Percentiles rank a stretch among this genome's conserved stretches.
Evolutionary conservation across 2,113 vertebrate genomes (phyloP).

Genomic region (Anthoscopus minutus): DNA sequence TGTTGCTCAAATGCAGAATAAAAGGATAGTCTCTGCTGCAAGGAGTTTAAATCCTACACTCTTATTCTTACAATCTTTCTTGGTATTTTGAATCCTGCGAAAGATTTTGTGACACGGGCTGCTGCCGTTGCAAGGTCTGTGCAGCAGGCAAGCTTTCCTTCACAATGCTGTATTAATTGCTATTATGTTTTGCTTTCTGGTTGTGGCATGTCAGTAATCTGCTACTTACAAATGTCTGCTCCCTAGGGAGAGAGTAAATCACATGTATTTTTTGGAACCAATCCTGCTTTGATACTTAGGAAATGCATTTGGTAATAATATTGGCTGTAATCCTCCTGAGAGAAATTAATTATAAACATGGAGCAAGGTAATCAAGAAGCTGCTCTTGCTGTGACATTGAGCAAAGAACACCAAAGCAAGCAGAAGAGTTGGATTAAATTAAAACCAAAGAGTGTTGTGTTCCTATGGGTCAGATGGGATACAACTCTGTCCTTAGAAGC

Average conservation of each 20-base stretch:
- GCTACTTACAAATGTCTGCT: conserved; percentile 45
- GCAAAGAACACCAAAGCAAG: conserved; percentile 1
- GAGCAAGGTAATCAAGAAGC: conserved; percentile 31
- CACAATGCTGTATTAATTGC: conserved; percentile 16
- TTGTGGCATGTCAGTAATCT: conserved; percentile 40
- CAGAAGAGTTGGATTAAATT: neutral
- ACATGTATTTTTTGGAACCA: conserved; percentile 21
- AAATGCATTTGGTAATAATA: conserved; percentile 49
- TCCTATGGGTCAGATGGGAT: neutral
- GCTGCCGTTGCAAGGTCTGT: neutral
- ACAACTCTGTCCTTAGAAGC: neutral
- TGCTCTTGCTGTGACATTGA: conserved; percentile 43
- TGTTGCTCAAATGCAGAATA: neutral
- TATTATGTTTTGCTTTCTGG: conserved; percentile 55
- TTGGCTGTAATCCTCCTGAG: conserved; percentile 34
- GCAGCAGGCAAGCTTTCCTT: neutral
- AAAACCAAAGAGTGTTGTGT: accelerated
- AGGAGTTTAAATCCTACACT: neutral
- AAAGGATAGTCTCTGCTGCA: neutral
- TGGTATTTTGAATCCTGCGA: neutral
- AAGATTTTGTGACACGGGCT: neutral
- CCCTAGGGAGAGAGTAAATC: conserved; percentile 22
- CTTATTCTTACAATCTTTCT: neutral
- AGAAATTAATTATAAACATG: conserved; percentile 54
- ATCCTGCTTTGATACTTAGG: conserved; percentile 1